Evolutionary conservation across 2,113 vertebrate species (phyloP), one percentile per base, ranked within the genome.

Genomic region (Nanorana parkeri): DNA sequence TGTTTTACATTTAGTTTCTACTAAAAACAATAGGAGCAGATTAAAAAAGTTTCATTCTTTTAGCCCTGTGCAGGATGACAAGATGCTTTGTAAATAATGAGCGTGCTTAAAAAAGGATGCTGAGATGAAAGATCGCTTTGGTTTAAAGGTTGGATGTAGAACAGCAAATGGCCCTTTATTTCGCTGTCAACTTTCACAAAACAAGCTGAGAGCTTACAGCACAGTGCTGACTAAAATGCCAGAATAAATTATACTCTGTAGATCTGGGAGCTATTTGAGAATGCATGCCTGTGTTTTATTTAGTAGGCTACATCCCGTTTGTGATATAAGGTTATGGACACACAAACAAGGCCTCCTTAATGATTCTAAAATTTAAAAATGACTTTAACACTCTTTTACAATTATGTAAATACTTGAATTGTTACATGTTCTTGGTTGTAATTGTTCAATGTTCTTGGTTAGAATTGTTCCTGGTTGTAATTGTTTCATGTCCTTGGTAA

Each of bases 181-280:
- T 68, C 16, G 41, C 32, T 68, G 66, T 47, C 4, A 7, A 6
- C 10, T 21, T 8, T 47, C 19, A 68, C 32, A 32, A 47, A 47
- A 10, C 28, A 68, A 68, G n/a, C 51, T 54, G 17, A 17, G 51
- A 28, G 51, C 16, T 10, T 55, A 71, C 23, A 28, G 24, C 23
- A 15, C 47, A 52, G 68, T 32, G 68, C n/a, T 71, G 68, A 17
- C 23, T 7, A 24, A 26, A 26, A 54, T 71, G 41, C 21, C 66
- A 17, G n/a, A 54, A 11, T 54, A 24, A 71, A 71, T 71, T 71
- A 54, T 71, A 71, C 29, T 41, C 65, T 41, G 65, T 4, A 67
- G 32, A 68, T 21, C 36, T 68, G 29, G n/a, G 36, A 68, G 67
- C 36, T 68, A 51, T 47, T 51, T 47, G 20, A 51, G 20, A 20